Percentiles rank a stretch among this genome's conserved stretches.
phyloP scores from a whole-genome alignment of 2,113 vertebrate genomes.

The Verasper variegatus region DNA sequence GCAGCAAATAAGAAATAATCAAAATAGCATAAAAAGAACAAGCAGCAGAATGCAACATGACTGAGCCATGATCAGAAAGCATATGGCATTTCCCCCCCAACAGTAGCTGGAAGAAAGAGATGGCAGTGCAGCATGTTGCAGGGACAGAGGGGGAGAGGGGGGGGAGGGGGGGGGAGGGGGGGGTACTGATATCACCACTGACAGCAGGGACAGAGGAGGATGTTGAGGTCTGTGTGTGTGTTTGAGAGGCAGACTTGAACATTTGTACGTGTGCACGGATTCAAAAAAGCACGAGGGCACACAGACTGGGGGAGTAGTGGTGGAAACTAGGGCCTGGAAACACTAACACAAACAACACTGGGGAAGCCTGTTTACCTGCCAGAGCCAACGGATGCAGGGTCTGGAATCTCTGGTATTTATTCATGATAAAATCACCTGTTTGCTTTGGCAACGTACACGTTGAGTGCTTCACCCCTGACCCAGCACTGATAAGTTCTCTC shows the following conservation, averaged over 20 bases:
- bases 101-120: constrained; percentile 77
- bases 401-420: constrained; percentile 43
- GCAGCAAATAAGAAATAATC: constrained; percentile 77
- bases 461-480: constrained; percentile 22
- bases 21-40: constrained; percentile 77
- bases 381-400: constrained; percentile 21
- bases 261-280: constrained; percentile 65
- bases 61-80: constrained; percentile 73
- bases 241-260: constrained; percentile 73
- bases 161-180: constrained; percentile 22
- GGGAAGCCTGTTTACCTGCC: constrained; percentile 32
- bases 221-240: constrained; percentile 71
- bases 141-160: constrained; percentile 37
- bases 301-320: constrained; percentile 56
- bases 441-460: constrained; percentile 23
- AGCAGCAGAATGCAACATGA: constrained; percentile 81
- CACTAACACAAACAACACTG: constrained; percentile 36
- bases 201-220: constrained; percentile 64
- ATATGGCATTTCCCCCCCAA: constrained; percentile 73
- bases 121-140: constrained; percentile 78
- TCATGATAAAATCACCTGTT: constrained; percentile 43
- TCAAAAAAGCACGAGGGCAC: constrained; percentile 53
- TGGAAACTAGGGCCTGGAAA: constrained; percentile 46
- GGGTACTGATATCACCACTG: constrained; percentile 44
- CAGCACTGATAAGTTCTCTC: constrained; percentile 23